phyloP scores from a whole-genome alignment of 2,888 invertebrate species.

The Zonitis immaculata region DNA sequence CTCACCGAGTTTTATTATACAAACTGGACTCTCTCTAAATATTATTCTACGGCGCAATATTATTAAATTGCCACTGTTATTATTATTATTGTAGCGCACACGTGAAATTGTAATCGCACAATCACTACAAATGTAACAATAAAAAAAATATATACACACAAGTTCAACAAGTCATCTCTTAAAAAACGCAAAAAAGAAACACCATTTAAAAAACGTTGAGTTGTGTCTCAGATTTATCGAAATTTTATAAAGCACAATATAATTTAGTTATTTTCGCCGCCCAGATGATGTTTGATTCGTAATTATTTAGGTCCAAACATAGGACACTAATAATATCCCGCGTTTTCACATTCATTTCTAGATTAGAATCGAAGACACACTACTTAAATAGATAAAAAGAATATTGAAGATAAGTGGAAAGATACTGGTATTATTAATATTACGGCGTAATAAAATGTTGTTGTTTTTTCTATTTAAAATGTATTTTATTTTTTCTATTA shows the following conservation, averaged over 20 bases:
- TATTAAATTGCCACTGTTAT: constrained; percentile 21
- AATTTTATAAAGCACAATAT: neutral
- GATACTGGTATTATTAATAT: neutral
- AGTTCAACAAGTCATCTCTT: constrained; percentile 38
- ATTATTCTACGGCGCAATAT: constrained; percentile 39
- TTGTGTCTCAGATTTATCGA: neutral
- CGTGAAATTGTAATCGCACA: constrained; percentile 1
- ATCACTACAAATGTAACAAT: neutral
- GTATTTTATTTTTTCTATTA: too few species aligned
- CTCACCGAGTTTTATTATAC: constrained; percentile 26
- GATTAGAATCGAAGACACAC: neutral
- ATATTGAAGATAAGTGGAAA: neutral
- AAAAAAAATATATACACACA: too few species aligned
- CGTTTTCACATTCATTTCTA: constrained; percentile 1
- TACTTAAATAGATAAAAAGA: neutral
- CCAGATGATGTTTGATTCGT: neutral
- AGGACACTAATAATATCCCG: neutral
- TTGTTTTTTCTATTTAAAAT: neutral
- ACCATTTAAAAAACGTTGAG: too few species aligned
- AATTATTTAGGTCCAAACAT: neutral
- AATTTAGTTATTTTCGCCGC: neutral
- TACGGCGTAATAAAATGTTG: neutral
- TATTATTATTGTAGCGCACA: constrained; percentile 16
- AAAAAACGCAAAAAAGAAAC: neutral
- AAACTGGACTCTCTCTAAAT: constrained; percentile 32